Base-by-base conservation (phyloP, 2,888 invertebrate genomes). In the Ormyrus thymus region DNA sequence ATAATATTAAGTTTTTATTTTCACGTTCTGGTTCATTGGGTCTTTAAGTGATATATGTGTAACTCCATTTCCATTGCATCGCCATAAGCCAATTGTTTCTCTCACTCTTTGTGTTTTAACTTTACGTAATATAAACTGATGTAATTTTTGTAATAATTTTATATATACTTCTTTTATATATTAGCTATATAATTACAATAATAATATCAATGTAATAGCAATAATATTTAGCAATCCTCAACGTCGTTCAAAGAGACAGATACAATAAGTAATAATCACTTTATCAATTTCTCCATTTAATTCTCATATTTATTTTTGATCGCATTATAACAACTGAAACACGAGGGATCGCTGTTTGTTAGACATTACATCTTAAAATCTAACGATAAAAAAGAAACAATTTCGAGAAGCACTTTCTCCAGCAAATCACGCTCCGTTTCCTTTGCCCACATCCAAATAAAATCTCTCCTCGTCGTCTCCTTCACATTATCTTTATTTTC, bases 161-260 rank as follows among this genome's bases (percentile, higher is more conserved):
- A 29, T 73, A 73, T 76, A 79, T 78, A 69, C 78, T 66, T 79
- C 29, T 76, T 81, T 76, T 81, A 76, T 79, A 76, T 81, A 82
- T 81, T 71, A 76, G 76, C 71, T 79, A 78, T 81, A 82, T 80
- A 82, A 80, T 81, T 76, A 83, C 81, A 81, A 81, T 81, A 82
- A 82, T 82, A 83, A 84, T 83, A 84, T 81, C 81, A 84, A 86
- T 86, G 83, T 84, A 83, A 85, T 86, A 85, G 85, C 86, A 85
- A 85, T 87, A 87, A 86, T 88, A 86, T 86, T 86, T 87, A 83
- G 86, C 85, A 88, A 88, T 85, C 81, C 84, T 88, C 86, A 87
- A 87, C 87, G 84, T 86, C 82, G 84, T 86, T 85, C 78, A 86
- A 87, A 82, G 85, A 86, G 86, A 86, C 86, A 82, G 85, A 86